These are phyloP conservation scores for Acrocera orbiculus DNA, from an alignment of 2,888 invertebrate genomes.

Conservation along the genomic window DNA sequence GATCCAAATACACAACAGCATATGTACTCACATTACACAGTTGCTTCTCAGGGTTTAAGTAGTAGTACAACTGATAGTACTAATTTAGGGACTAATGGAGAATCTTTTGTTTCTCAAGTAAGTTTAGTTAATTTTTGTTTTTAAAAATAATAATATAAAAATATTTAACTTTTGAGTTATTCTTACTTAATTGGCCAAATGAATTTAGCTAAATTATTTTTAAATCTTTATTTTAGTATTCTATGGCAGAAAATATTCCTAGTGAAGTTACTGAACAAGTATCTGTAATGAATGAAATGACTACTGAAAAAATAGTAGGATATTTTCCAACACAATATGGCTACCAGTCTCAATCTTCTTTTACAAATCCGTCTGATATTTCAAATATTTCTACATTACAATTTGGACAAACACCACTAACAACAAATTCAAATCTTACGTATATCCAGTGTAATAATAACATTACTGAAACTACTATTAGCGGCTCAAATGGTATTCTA, in stretches of 20 bases:
- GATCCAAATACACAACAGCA: slow-evolving; percentile 1
- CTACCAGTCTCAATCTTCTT: slow-evolving; percentile 19
- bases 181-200: not conserved
- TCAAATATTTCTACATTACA: not conserved
- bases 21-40: slow-evolving; percentile 17
- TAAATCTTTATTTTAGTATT: too few relatives aligned
- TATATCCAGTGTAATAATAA: slow-evolving; percentile 27
- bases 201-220: not conserved
- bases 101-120: slow-evolving; percentile 8
- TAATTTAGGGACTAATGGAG: slow-evolving; percentile 4
- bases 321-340: slow-evolving; percentile 27
- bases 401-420: not conserved
- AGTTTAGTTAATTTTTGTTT: too few relatives aligned
- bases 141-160: not conserved
- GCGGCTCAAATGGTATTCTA: slow-evolving; percentile 14
- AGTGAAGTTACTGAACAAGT: slow-evolving; percentile 1
- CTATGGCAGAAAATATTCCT: too few relatives aligned
- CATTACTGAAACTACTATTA: slow-evolving; percentile 25
- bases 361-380: slow-evolving; percentile 1
- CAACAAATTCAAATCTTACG: slow-evolving; percentile 12
- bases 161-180: not conserved
- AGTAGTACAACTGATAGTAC: slow-evolving; percentile 9
- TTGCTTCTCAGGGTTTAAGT: slow-evolving; percentile 14
- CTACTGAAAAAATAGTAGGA: slow-evolving; percentile 11
- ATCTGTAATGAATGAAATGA: slow-evolving; percentile 2